Evolutionary conservation across 1,140 invertebrate species (phyloP), one percentile per base, ranked within the genome.

Genomic region (Lordiphosa clarofinis): DNA sequence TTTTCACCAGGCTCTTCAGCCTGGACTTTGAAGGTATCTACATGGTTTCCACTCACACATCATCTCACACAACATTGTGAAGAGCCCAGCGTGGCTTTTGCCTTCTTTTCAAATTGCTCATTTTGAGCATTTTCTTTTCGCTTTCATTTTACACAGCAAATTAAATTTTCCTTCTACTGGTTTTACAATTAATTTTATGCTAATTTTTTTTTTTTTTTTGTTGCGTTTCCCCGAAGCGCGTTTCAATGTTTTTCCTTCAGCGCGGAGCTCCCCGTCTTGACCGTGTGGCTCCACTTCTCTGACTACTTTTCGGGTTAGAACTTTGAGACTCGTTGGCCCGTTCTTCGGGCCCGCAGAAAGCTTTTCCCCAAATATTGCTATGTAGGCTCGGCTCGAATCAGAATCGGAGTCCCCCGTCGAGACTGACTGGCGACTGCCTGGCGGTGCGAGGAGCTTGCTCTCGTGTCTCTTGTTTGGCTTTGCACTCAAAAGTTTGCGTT

Each of bases 261-360:
- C 7, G 76, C 76, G 76, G 76, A 81, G 76, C 79, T 72, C 56
- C 58, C 56, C 75, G 84, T 87, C 84, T 84, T 75, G 65, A 86
- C 86, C 72, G 72, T 81, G 69, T 78, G 84, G 84, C 84, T 87
- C 76, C 84, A 82, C 74, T 78, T 66, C 74, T 87, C 82, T 73
- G 84, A 87, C 86, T 86, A 72, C 74, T 81, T 74, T 50, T 64
- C 35, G 37, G 72, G 60, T 65, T 56, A 28, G 52, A 52, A 53
- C 50, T 42, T 61, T 54, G 33, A 44, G 42, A 44, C 42, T 44
- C 42, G 42, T 44, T 44, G 42, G 42, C 42, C 74, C 61, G 66
- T 78, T 46, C 37, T 52, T 54, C 69, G 75, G 56, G 67, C 66
- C 68, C 53, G 38, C 42, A 24, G 21, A 81, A 70, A 86, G 81